Evolutionary conservation across 2,113 vertebrate genomes (phyloP).

Genomic region (Nothoprocta perdicaria): DNA sequence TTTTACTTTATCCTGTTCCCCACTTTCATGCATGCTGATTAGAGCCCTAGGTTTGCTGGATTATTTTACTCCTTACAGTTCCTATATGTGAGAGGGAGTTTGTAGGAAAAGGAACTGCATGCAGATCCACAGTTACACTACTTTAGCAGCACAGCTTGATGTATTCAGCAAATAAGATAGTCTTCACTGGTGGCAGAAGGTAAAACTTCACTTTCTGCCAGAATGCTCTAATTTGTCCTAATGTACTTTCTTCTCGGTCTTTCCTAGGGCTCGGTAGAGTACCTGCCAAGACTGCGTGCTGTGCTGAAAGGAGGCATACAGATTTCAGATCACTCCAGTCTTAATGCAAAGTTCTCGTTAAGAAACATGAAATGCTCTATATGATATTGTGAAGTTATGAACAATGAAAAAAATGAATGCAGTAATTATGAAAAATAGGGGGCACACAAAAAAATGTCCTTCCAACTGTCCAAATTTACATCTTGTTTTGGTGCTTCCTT

Average conservation of each 20-base stretch:
- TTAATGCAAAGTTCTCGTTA: slow-evolving; percentile 63
- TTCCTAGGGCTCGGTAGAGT: slow-evolving; percentile 10
- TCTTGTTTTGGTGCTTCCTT: neutral
- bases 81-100: neutral
- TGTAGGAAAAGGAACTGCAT: neutral
- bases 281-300: neutral
- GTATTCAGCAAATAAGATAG: slow-evolving; percentile 50
- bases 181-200: slow-evolving; percentile 26
- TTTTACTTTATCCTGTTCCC: neutral
- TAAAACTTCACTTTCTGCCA: slow-evolving; percentile 40
- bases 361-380: slow-evolving; percentile 55
- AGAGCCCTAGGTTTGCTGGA: neutral
- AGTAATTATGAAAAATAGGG: slow-evolving; percentile 17
- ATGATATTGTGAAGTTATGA: slow-evolving; percentile 2
- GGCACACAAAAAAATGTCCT: neutral
- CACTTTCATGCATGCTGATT: neutral
- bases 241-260: neutral
- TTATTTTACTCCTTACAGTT: neutral
- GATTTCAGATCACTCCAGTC: slow-evolving; percentile 55
- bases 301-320: slow-evolving; percentile 43
- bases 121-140: slow-evolving; percentile 25
- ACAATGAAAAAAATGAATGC: neutral
- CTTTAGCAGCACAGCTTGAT: slow-evolving; percentile 44
- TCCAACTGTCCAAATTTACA: neutral
- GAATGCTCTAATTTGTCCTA: slow-evolving; percentile 46